Evolutionary conservation across 2,888 invertebrate genomes (phyloP).

Genomic region (Sphaerophoria taeniata): DNA sequence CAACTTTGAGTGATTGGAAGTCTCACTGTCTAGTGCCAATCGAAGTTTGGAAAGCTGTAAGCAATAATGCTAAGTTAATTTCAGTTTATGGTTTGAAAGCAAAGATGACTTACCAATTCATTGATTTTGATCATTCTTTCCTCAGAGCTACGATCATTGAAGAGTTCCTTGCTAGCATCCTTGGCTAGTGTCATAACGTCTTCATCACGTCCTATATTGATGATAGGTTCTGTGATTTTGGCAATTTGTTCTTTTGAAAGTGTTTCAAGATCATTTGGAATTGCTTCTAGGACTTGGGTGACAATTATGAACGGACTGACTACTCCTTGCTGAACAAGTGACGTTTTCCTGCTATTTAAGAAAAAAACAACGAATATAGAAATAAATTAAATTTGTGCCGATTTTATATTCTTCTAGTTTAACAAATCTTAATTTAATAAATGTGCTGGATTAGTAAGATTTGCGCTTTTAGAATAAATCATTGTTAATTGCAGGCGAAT

Average conservation of each 20-base stretch:
- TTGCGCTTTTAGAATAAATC: too few relatives aligned
- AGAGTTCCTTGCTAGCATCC: slow-evolving; percentile 92
- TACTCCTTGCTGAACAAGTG: slow-evolving; percentile 83
- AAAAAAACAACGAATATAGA: background rate
- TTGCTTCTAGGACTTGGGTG: slow-evolving; percentile 80
- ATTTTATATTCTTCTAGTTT: too few relatives aligned
- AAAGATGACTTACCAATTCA: slow-evolving; percentile 87
- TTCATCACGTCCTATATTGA: slow-evolving; percentile 85
- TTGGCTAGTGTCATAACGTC: slow-evolving; percentile 94
- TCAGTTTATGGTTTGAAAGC: background rate
- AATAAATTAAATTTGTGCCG: too few relatives aligned
- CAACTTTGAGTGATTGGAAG: slow-evolving; percentile 84
- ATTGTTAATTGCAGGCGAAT: too few relatives aligned
- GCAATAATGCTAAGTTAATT: background rate
- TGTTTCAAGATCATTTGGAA: slow-evolving; percentile 77
- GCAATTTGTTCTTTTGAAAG: slow-evolving; percentile 80
- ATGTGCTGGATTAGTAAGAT: too few relatives aligned
- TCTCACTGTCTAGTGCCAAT: slow-evolving; percentile 89
- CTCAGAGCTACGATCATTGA: slow-evolving; percentile 87
- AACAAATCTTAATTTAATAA: too few relatives aligned
- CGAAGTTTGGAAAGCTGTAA: slow-evolving; percentile 90
- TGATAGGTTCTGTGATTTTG: slow-evolving; percentile 80
- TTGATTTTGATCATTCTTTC: slow-evolving; percentile 92
- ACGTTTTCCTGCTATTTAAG: slow-evolving; percentile 84
- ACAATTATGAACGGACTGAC: slow-evolving; percentile 85